Evolutionary conservation across 2,113 vertebrate genomes (phyloP).

Genomic region (Larimichthys crocea): DNA sequence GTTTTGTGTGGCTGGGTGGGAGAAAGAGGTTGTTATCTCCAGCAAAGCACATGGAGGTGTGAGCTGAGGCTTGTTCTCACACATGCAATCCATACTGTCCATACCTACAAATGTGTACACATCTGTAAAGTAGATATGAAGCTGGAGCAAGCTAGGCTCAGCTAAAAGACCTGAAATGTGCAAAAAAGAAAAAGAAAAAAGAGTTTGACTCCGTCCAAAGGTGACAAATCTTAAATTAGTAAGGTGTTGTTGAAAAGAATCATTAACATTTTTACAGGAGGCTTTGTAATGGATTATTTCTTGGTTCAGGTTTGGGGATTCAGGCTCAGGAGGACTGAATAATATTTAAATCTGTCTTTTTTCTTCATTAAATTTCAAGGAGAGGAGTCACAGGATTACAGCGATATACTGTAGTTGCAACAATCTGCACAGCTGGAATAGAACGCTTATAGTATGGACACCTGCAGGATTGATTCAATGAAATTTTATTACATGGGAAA

Average conservation of each 20-base stretch:
- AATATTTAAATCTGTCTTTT: conserved; percentile 32
- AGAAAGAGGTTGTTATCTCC: background rate
- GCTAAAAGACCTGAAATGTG: background rate
- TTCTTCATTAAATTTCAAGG: conserved; percentile 12
- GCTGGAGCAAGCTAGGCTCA: background rate
- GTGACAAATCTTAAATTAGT: too few species aligned
- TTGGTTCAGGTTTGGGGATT: too few species aligned
- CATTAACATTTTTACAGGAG: too few species aligned
- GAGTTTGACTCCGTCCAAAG: too few species aligned
- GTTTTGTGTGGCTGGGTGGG: background rate
- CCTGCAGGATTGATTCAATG: background rate
- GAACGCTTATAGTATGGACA: background rate
- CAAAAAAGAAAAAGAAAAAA: background rate
- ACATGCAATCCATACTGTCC: background rate
- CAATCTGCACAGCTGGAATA: background rate
- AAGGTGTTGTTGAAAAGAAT: too few species aligned
- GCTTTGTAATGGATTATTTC: too few species aligned
- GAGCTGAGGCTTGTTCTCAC: background rate
- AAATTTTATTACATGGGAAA: too few species aligned
- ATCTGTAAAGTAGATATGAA: background rate
- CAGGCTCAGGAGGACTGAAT: conserved; percentile 15
- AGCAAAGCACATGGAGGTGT: background rate
- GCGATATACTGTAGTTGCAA: conserved; percentile 3
- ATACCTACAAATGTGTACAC: background rate
- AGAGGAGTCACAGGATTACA: background rate